Evolutionary conservation across 2,113 vertebrate species (phyloP), one percentile per base, ranked within the genome.

Genomic region (Daboia siamensis): DNA sequence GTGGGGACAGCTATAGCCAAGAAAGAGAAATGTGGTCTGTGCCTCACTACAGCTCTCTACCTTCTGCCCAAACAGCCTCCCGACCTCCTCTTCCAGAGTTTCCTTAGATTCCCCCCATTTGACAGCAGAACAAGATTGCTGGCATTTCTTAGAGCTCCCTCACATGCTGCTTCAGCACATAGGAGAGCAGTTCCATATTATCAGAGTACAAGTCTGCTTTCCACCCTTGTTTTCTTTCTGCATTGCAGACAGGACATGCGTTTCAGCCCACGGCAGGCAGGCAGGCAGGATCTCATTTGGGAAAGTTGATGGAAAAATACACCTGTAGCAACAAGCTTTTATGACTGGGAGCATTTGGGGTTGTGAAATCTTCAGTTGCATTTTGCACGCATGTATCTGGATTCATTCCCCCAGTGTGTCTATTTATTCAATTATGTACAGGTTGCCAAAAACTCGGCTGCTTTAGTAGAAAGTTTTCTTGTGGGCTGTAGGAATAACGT

Each of bases 401-500:
- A 39, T 20, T 29, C 9, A 24, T 39, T 57, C 55, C 54, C 20
- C n/a, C 52, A 44, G 12, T 29, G 5, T 61, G 39, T 59, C 5
- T 86, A 52, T 86, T 44, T 33, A 26, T 57, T 56, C 26, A 33
- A 20, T 57, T 51, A 55, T 10, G n/a, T 59, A 46, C 26, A 86
- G 29, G 44, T 86, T 86, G 55, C 24, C 80, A 13, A 5, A 48
- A 48, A 84, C 90, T 33, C 23, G 2, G 5, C 33, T 56, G 57
- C 44, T 46, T 54, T 24, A 24, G 21, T 54, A 90, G 89, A 90
- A 29, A 0, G 2, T 54, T 93, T 93, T 89, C 56, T 2, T 94
- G 95, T 94, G 57, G 0, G 95, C 94, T 95, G 95, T 90, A 94
- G 59, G 93, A 93, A 17, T 90, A 94, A 94, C 80, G 13, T 20